phyloP scores from a whole-genome alignment of 2,113 vertebrate genomes.

The Neopipo cinnamomea region DNA sequence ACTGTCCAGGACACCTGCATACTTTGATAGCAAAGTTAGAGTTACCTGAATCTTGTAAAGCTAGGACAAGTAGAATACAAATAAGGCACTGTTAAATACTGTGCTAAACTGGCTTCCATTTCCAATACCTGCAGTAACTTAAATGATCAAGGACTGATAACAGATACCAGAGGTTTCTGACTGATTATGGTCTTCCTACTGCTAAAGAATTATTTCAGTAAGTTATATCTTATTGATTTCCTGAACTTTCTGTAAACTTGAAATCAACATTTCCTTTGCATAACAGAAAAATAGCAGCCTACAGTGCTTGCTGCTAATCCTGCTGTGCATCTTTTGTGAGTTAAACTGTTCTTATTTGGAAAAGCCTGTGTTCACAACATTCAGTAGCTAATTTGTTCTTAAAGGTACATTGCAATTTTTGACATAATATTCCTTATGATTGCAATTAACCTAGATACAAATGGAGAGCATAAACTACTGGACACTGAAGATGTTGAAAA shows the following conservation, averaged over 20 bases:
- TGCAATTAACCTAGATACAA: not conserved
- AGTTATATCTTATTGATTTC: not conserved
- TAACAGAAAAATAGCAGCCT: not conserved
- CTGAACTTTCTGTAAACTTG: not conserved
- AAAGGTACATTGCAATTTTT: not conserved
- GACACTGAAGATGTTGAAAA: not conserved
- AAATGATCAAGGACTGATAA: not conserved
- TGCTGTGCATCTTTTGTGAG: not conserved
- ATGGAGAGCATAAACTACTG: not conserved
- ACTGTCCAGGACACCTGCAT: not conserved
- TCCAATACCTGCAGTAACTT: not conserved
- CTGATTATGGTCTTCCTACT: not conserved
- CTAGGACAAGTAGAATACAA: not conserved
- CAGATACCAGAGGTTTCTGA: not conserved
- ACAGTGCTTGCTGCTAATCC: not conserved
- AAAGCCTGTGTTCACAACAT: not conserved
- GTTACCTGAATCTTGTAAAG: not conserved
- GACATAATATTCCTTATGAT: not conserved
- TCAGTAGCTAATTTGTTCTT: not conserved
- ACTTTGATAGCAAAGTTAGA: not conserved
- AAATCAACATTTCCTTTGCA: not conserved
- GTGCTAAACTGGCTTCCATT: not conserved
- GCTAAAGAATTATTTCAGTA: not conserved
- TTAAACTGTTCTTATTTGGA: not conserved
- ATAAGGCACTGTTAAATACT: not conserved